phyloP scores from a whole-genome alignment of 2,113 vertebrate genomes.

The Pungitius pungitius region DNA sequence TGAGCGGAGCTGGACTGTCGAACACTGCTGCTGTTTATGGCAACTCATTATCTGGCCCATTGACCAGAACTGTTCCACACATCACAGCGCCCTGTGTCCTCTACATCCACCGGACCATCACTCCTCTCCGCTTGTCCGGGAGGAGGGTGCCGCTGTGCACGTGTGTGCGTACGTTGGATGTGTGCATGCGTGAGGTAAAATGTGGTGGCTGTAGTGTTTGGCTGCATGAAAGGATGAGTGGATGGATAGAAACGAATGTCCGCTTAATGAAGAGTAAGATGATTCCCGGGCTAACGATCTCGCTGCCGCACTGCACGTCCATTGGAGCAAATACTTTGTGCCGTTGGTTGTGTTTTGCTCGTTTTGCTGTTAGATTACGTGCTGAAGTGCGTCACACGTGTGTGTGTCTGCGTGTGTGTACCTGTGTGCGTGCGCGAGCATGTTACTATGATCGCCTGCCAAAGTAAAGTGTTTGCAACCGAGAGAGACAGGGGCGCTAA shows the following conservation, averaged over 20 bases:
- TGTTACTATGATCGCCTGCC: conserved; percentile 77
- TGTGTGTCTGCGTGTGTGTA: conserved; percentile 30
- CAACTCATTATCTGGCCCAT: conserved; percentile 83
- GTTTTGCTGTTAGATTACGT: conserved; percentile 44
- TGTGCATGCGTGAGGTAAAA: conserved; percentile 32
- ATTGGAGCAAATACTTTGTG: conserved; percentile 50
- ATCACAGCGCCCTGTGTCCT: conserved; percentile 78
- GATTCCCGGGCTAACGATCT: conserved; percentile 66
- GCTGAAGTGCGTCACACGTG: conserved; percentile 33
- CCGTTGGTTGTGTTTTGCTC: conserved; percentile 54
- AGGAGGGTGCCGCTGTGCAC: conserved; percentile 2
- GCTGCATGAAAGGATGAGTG: conserved; percentile 18
- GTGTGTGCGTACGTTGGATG: conserved; percentile 19
- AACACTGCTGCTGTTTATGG: conserved; percentile 81
- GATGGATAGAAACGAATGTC: conserved; percentile 20
- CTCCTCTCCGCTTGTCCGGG: conserved; percentile 63
- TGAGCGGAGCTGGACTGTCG: conserved; percentile 79
- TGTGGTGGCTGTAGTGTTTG: conserved; percentile 13
- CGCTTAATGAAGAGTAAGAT: conserved; percentile 62
- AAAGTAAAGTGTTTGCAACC: conserved; percentile 83
- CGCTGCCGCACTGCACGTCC: conserved; percentile 30
- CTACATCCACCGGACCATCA: conserved; percentile 73
- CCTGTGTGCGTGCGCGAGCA: conserved; percentile 33
- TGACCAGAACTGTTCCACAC: conserved; percentile 81
- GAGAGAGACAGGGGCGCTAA: conserved; percentile 77